Percentiles rank a stretch among this genome's conserved stretches.
phyloP scores from a whole-genome alignment of 2,113 vertebrate genomes.

The Nymphicus hollandicus region DNA sequence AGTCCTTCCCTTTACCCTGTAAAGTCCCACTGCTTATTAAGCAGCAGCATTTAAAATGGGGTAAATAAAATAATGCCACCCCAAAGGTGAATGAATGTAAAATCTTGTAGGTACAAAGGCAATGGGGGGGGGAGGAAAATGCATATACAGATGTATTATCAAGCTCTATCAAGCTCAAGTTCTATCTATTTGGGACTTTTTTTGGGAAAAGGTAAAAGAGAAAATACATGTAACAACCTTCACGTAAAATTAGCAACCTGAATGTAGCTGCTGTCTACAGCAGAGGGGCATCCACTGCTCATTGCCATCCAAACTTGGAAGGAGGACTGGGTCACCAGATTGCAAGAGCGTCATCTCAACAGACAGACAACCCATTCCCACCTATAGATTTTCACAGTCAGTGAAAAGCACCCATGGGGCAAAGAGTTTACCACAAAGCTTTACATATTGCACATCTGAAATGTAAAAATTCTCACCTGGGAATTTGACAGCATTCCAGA shows the following conservation, averaged over 20 bases:
- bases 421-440: not conserved
- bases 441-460: not conserved
- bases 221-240: not conserved
- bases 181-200: not conserved
- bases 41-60: not conserved
- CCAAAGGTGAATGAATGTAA: not conserved
- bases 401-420: not conserved
- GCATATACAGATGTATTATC: not conserved
- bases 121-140: not conserved
- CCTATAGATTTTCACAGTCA: not conserved
- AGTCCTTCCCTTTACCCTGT: not conserved
- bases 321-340: not conserved
- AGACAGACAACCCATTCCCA: not conserved
- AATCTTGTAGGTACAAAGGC: not conserved
- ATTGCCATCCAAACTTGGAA: not conserved
- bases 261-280: not conserved
- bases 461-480: conserved; percentile 78
- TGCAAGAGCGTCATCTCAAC: not conserved
- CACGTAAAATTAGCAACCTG: not conserved
- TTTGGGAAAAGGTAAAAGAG: not conserved
- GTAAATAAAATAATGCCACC: not conserved
- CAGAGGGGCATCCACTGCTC: not conserved
- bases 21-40: not conserved
- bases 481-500: conserved; percentile 98
- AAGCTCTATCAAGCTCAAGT: not conserved